A percentile compares a stretch with the other conserved stretches of the same genome.
Conservation (phyloP, 2,113 vertebrate species). For the Rhinolophus ferrumequinum region DNA sequence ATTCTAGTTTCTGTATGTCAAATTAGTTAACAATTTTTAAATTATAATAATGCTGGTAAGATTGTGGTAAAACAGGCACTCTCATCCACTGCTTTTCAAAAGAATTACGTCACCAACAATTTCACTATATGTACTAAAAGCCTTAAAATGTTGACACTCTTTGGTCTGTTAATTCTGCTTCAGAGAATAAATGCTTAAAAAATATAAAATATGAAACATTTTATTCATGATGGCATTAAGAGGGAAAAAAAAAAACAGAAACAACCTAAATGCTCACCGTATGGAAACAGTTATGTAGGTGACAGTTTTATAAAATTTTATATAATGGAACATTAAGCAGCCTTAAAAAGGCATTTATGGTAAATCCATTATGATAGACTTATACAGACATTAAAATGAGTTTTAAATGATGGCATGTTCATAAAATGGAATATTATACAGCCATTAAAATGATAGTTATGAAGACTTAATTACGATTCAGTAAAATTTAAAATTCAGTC, state of each 20-base stretch:
- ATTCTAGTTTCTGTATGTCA: background rate
- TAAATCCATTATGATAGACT: background rate
- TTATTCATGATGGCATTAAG: background rate
- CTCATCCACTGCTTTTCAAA: background rate
- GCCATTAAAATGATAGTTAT: background rate
- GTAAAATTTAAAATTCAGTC: background rate
- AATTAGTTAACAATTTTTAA: background rate
- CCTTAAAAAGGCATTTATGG: background rate
- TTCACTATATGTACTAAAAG: background rate
- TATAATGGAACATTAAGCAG: background rate
- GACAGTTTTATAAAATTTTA: background rate
- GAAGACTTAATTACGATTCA: background rate
- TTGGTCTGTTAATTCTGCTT: slow-evolving; percentile 5
- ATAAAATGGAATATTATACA: background rate
- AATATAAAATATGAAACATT: background rate
- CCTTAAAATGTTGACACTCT: background rate
- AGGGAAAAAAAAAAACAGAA: background rate
- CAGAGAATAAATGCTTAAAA: background rate
- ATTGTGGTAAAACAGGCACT: background rate
- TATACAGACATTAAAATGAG: background rate
- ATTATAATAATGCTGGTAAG: background rate
- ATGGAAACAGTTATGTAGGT: background rate
- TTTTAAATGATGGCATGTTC: background rate
- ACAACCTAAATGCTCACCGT: background rate
- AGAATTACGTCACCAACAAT: background rate